Conservation (phyloP, 2,888 invertebrate species). For the Xestia sexstrigata region DNA sequence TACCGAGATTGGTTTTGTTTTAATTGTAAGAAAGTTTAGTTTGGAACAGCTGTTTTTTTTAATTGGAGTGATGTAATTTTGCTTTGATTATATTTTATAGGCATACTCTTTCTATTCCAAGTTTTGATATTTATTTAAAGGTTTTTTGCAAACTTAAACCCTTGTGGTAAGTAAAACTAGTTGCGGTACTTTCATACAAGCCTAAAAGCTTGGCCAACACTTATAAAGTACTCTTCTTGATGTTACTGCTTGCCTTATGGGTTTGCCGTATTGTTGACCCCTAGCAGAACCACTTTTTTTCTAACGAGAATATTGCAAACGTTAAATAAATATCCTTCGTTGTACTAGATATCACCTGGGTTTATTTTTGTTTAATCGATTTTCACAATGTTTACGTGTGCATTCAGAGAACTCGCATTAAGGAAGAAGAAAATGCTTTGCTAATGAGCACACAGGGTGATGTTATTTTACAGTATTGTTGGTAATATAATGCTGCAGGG, state of each 20-base stretch:
- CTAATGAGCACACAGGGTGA: conserved; percentile 2
- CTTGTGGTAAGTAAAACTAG: neutral
- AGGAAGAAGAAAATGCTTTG: neutral
- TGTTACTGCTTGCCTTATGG: neutral
- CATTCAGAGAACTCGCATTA: neutral
- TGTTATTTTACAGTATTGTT: neutral
- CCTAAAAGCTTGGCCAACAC: neutral
- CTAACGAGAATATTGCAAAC: neutral
- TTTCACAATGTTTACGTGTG: neutral
- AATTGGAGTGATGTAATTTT: conserved; percentile 31
- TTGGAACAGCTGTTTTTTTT: conserved; percentile 27
- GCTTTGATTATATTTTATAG: neutral
- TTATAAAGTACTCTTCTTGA: neutral
- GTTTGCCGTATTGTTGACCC: neutral
- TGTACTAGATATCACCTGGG: neutral
- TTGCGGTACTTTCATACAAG: neutral
- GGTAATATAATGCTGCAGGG: neutral
- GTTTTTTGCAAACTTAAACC: neutral
- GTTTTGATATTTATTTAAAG: neutral
- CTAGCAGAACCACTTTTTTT: neutral
- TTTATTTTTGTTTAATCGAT: neutral
- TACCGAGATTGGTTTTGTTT: conserved; percentile 27
- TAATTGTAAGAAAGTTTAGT: conserved; percentile 25
- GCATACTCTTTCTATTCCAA: neutral
- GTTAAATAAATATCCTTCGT: neutral